Evolutionary conservation across 2,113 vertebrate species (phyloP).

Genomic region (Sinocyclocheilus maitianheensis): DNA sequence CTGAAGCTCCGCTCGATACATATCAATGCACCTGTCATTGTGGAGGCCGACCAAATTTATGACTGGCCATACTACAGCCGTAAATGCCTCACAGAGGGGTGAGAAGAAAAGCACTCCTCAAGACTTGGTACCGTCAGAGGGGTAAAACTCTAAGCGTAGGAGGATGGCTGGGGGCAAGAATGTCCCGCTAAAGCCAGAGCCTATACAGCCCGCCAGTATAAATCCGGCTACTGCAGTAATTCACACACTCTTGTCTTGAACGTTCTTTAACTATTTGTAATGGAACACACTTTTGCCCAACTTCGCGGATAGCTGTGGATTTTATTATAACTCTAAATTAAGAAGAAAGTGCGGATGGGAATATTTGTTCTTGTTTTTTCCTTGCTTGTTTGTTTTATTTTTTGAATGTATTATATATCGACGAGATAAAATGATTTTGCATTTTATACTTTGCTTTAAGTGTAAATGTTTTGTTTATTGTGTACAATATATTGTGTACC

Average conservation of each 20-base stretch:
- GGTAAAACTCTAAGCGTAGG: slow-evolving; percentile 92
- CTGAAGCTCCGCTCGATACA: slow-evolving; percentile 84
- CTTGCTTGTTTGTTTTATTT: neutral
- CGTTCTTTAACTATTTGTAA: neutral
- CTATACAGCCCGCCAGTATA: slow-evolving; percentile 77
- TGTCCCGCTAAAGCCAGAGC: slow-evolving; percentile 73
- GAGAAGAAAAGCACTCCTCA: slow-evolving; percentile 87
- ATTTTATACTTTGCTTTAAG: neutral
- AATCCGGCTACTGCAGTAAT: slow-evolving; percentile 64
- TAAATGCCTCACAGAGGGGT: slow-evolving; percentile 90
- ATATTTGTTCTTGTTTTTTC: neutral
- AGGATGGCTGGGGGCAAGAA: slow-evolving; percentile 90
- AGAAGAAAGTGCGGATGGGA: slow-evolving; percentile 22
- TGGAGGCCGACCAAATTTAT: slow-evolving; percentile 95
- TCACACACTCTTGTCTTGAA: slow-evolving; percentile 36
- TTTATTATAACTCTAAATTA: slow-evolving; percentile 2
- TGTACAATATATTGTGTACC: neutral
- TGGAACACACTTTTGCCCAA: neutral
- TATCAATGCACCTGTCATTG: slow-evolving; percentile 99
- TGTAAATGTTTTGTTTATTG: neutral
- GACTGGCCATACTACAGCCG: slow-evolving; percentile 85
- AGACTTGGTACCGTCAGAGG: slow-evolving; percentile 82
- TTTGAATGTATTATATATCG: neutral
- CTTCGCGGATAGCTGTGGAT: slow-evolving; percentile 13
- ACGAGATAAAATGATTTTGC: neutral